A percentile compares a stretch with the other conserved stretches of the same genome.
phyloP scores from a whole-genome alignment of 2,113 vertebrate species.

The Megaceryle maxima region DNA sequence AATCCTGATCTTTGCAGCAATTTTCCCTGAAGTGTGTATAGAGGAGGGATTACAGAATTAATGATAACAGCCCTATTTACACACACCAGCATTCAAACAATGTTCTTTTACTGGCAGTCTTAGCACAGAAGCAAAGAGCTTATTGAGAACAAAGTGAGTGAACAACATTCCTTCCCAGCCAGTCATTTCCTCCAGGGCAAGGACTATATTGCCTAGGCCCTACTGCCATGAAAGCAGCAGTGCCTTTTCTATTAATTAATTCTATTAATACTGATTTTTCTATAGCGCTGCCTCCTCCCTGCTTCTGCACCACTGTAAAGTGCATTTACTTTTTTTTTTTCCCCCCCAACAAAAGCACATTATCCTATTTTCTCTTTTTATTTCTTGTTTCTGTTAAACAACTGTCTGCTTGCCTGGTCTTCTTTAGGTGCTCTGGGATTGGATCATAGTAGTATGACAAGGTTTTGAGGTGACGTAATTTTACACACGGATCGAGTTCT shows the following conservation, averaged over 20 bases:
- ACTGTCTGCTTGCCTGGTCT: background rate
- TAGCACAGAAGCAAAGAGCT: background rate
- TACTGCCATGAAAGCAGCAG: background rate
- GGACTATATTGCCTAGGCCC: background rate
- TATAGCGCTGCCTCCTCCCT: background rate
- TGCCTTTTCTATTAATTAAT: background rate
- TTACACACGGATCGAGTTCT: background rate
- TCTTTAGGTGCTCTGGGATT: background rate
- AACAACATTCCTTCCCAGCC: background rate
- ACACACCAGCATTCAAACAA: background rate
- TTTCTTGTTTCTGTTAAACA: background rate
- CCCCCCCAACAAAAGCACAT: background rate
- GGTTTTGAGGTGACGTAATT: background rate
- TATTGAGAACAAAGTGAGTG: background rate
- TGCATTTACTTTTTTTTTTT: background rate
- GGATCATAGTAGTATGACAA: background rate
- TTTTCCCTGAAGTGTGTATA: background rate
- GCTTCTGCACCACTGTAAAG: background rate
- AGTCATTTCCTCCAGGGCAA: background rate
- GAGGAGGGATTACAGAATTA: background rate
- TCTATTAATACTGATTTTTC: background rate
- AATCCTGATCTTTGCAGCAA: background rate
- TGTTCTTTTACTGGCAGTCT: background rate
- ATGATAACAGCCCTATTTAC: background rate
- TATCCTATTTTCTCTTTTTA: background rate